A percentile compares a stretch with the other conserved stretches of the same genome.
These are phyloP conservation scores for Drosophila ogumai DNA, from an alignment of 1,140 invertebrate genomes.

Conservation along the genomic window DNA sequence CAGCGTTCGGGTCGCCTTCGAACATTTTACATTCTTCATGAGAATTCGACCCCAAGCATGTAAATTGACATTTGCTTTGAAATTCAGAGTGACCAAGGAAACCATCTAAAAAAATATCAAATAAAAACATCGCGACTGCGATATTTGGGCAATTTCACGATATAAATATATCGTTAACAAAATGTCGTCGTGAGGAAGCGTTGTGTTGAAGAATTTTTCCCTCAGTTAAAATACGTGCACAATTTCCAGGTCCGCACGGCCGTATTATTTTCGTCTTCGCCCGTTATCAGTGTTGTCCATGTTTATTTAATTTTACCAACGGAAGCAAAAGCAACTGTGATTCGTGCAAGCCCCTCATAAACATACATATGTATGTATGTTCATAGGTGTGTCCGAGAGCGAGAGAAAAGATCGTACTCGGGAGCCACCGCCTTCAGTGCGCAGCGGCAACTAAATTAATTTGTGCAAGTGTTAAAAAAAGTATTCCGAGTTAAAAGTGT, in stretches of 20 bases:
- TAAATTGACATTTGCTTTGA: too few species aligned
- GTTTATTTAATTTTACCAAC: constrained; percentile 2
- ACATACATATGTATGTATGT: constrained; percentile 5
- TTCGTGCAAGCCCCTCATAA: constrained; percentile 3
- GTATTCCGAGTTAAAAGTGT: not conserved
- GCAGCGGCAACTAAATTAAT: constrained; percentile 59
- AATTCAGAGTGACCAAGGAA: too few species aligned
- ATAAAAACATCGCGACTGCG: too few species aligned
- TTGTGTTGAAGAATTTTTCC: constrained; percentile 3
- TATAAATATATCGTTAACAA: too few species aligned
- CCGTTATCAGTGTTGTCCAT: constrained; percentile 9
- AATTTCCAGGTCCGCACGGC: not conserved
- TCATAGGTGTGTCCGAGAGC: not conserved
- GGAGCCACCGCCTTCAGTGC: constrained; percentile 33
- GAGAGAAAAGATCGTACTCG: not conserved
- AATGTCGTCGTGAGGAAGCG: constrained; percentile 10
- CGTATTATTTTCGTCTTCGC: not conserved
- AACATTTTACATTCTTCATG: too few species aligned
- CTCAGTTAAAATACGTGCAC: not conserved
- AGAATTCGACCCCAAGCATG: too few species aligned
- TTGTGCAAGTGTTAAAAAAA: constrained; percentile 18
- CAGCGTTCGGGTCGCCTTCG: too few species aligned
- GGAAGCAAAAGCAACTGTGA: constrained; percentile 1
- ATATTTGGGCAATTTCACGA: too few species aligned
- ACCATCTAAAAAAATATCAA: too few species aligned